Evolutionary conservation across 23 tunicate genomes (phyloP), one percentile per base, ranked within the genome.

Genomic region (Diplosoma virens): DNA sequence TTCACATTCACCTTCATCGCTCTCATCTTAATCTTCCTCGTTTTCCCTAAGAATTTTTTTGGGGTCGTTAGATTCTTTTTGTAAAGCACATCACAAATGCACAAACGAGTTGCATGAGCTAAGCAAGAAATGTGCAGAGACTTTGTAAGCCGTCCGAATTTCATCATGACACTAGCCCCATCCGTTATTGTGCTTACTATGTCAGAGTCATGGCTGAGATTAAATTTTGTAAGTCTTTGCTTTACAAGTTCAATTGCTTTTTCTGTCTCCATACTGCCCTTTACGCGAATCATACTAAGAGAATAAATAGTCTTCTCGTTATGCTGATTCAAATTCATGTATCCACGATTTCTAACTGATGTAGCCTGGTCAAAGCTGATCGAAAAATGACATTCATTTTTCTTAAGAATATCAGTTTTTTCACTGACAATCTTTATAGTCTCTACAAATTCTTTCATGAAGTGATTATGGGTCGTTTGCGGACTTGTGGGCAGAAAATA

Each of bases 91-190:
- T 58, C 65, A 58, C 65, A 58, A 58, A 58, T 58, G 65, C 65
- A 58, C 21, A 58, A 58, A 58, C n/a, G 65, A 58, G n/a, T 58
- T 58, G 65, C 65, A 58, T 58, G 65, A 17, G 21, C 16, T 58
- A 58, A 58, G 21, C 65, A 58, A 14, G 7, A 6, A n/a, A 58
- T 58, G 65, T 58, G 65, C 16, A 58, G 65, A 58, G 65, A 22
- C 14, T 22, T 58, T 58, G 65, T 23, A 9, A 11, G 25, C n/a
- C 26, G 65, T 11, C 65, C 65, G 26, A 58, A 14, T 58, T 58
- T 58, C 65, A 58, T 58, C 65, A 58, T 58, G n/a, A n/a, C 26
- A 58, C 65, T 58, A n/a, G 65, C 65, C n/a, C 65, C 65, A 58
- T 58, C 65, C 26, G 24, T 58, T 11, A 17, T 30, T 66, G 72